phyloP scores from a whole-genome alignment of 2,113 vertebrate genomes.

The Thunnus thynnus region DNA sequence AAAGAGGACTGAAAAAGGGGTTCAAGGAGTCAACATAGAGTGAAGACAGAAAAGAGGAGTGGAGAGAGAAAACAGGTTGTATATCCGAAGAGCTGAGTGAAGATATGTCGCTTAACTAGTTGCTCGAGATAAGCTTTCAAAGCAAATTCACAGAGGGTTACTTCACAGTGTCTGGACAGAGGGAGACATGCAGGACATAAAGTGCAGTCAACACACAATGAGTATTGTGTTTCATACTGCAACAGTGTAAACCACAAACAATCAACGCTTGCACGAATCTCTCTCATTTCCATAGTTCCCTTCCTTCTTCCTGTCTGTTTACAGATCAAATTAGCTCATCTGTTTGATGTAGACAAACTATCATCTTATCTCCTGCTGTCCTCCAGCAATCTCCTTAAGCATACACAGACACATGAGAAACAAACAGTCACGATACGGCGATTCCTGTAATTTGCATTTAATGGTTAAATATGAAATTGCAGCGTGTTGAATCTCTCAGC shows the following conservation, averaged over 20 bases:
- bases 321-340: not conserved
- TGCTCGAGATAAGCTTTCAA: slow-evolving; percentile 56
- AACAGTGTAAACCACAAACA: slow-evolving; percentile 8
- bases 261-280: not conserved
- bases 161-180: slow-evolving; percentile 41
- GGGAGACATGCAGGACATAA: slow-evolving; percentile 1
- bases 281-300: not conserved
- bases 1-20: not conserved
- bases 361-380: not conserved
- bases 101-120: slow-evolving; percentile 77
- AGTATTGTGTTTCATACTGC: not conserved
- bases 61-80: slow-evolving; percentile 34
- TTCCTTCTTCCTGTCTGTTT: not conserved
- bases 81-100: slow-evolving; percentile 14
- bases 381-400: not conserved
- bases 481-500: not conserved
- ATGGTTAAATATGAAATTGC: not conserved
- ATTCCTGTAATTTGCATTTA: not conserved
- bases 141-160: slow-evolving; percentile 31
- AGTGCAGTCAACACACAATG: not conserved
- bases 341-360: slow-evolving; percentile 10
- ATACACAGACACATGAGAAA: not conserved
- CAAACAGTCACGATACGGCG: rapidly evolving
- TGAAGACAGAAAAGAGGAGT: slow-evolving; percentile 16
- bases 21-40: slow-evolving; percentile 44